Conservation (phyloP, 2,888 invertebrate genomes). For the Melanargia galathea region DNA sequence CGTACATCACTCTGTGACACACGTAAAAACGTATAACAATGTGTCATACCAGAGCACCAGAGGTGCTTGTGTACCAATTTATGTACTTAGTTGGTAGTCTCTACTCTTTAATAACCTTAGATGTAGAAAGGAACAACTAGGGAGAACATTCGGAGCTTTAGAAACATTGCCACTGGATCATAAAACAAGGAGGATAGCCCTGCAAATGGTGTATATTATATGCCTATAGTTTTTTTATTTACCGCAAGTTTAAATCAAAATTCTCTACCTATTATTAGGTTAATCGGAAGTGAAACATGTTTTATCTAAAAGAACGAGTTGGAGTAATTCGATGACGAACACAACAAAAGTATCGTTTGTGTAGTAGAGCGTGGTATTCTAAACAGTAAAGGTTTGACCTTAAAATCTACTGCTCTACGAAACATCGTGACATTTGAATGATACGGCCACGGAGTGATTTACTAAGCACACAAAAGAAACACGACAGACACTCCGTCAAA, state of each 20-base stretch:
- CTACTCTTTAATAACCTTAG: too few relatives aligned
- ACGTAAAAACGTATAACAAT: not conserved
- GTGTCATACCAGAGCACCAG: not conserved
- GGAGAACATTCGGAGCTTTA: too few relatives aligned
- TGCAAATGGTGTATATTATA: too few relatives aligned
- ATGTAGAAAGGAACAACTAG: too few relatives aligned
- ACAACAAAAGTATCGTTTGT: slow-evolving; percentile 1
- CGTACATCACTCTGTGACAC: not conserved
- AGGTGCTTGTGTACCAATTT: too few relatives aligned
- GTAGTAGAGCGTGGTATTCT: slow-evolving; percentile 16
- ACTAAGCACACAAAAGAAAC: slow-evolving; percentile 20
- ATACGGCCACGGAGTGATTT: slow-evolving; percentile 26
- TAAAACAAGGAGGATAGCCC: too few relatives aligned
- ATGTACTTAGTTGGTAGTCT: too few relatives aligned
- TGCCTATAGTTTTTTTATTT: too few relatives aligned
- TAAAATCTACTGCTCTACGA: slow-evolving; percentile 20
- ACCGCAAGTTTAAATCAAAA: not conserved
- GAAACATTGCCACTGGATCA: too few relatives aligned
- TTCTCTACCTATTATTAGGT: not conserved
- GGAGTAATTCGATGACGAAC: not conserved
- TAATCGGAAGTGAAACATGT: not conserved
- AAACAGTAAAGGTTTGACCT: slow-evolving; percentile 19
- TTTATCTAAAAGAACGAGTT: not conserved
- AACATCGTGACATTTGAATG: slow-evolving; percentile 39
- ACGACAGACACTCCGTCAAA: slow-evolving; percentile 29